A percentile compares a stretch with the other conserved stretches of the same genome.
phyloP scores from a whole-genome alignment of 2,888 invertebrate genomes.

The Drosophila pseudotakahashii region DNA sequence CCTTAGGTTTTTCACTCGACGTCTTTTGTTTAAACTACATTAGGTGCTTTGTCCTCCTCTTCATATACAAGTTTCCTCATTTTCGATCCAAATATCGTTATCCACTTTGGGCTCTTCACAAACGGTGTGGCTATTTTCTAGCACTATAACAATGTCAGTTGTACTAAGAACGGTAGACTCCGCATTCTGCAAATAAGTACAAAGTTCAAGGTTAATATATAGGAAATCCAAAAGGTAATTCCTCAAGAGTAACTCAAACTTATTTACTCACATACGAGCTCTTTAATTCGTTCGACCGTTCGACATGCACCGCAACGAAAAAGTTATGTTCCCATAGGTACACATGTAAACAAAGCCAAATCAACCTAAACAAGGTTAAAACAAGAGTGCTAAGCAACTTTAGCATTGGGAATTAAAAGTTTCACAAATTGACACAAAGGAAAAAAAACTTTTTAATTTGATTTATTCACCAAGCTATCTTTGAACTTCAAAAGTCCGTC shows the following conservation, averaged over 20 bases:
- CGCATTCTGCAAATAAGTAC: constrained; percentile 54
- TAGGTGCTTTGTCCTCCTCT: neutral
- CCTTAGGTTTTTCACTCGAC: neutral
- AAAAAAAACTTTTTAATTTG: constrained; percentile 33
- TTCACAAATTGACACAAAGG: constrained; percentile 6
- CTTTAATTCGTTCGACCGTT: neutral
- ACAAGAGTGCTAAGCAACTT: constrained; percentile 12
- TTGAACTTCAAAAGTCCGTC: neutral
- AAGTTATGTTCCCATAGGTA: constrained; percentile 22
- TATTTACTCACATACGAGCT: neutral
- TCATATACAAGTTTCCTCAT: constrained; percentile 81
- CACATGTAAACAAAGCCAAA: constrained; percentile 15
- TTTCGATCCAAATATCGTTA: constrained; percentile 73
- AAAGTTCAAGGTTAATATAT: neutral
- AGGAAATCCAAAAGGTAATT: neutral
- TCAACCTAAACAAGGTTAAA: constrained; percentile 17
- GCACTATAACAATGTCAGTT: constrained; percentile 82
- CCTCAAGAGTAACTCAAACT: neutral
- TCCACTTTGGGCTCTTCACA: constrained; percentile 75
- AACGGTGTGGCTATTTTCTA: constrained; percentile 79
- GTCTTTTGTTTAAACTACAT: neutral
- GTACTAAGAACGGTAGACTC: constrained; percentile 69
- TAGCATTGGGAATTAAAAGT: constrained; percentile 26
- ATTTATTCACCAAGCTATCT: constrained; percentile 14
- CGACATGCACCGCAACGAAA: constrained; percentile 1